Evolutionary conservation across 2,797 vertebrate species (phyloP), one percentile per base, ranked within the genome.

Genomic region (Myoxocephalus aenaeus): DNA sequence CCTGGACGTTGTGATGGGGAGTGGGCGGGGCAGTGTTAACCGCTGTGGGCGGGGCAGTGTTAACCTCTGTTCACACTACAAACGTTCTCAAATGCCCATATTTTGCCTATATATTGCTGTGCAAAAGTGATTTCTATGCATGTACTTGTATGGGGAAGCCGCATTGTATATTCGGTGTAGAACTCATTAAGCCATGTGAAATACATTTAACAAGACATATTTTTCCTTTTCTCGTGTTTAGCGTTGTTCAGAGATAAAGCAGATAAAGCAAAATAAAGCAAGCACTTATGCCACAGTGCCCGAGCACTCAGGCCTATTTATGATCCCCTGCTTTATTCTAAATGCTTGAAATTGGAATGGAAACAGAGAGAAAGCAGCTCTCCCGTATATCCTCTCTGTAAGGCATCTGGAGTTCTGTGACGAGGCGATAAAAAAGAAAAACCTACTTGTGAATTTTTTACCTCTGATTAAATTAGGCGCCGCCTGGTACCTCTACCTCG

Each of bases 401-500:
- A 54, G 86, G 53, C 81, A 81, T 77, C 87, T 94, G 90, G 62
- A 84, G 82, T 86, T 93, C 81, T 93, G 87, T 89, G 89, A 91
- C 75, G 65, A 69, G 86, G 90, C 79, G 50, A 76, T 63, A 86
- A 90, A 81, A 25, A 79, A 59, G 81, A 91, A 78, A 71, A 58
- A 78, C 63, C 77, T 64, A 71, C 86, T 90, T 92, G 90, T 82
- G 87, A 89, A 90, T 95, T 95, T 95, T 94, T 95, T 94, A 94
- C 88, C 92, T 92, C 94, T 95, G 92, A 95, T 96, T 96, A 95
- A 96, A 97, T 97, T 96, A 97, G 94, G 89, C 91, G 83, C 95
- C 90, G 95, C 92, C 91, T 95, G 89, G 89, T 96, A 95, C 94
- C 92, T 95, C 97, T 92, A 92, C 94, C 95, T 93, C 82, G 59